phyloP scores from a whole-genome alignment of 1,140 invertebrate species.

The Ganaspis sp. region DNA sequence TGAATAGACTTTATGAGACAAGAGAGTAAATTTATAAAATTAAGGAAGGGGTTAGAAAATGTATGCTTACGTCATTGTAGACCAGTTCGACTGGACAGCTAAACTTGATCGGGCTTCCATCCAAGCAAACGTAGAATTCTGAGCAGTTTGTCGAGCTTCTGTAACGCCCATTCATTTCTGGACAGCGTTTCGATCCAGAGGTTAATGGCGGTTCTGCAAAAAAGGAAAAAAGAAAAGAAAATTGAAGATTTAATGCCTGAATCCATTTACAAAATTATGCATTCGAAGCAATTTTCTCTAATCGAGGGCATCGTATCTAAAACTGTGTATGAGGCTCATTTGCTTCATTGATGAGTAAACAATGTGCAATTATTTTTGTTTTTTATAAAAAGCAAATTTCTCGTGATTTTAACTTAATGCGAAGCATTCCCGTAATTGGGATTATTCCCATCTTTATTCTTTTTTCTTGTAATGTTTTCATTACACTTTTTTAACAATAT shows the following conservation, averaged over 20 bases:
- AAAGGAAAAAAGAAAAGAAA: conserved; percentile 36
- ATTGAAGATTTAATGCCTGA: neutral
- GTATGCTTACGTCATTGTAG: conserved; percentile 80
- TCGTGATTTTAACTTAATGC: too few species aligned
- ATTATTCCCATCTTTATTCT: too few species aligned
- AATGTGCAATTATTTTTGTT: neutral
- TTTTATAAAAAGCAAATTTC: too few species aligned
- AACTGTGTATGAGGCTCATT: neutral
- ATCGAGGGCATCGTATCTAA: neutral
- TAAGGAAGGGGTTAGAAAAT: conserved; percentile 46
- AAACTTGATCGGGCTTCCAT: conserved; percentile 79
- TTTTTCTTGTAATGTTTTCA: too few species aligned
- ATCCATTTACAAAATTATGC: conserved; percentile 22
- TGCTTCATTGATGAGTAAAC: neutral
- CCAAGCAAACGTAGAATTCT: conserved; percentile 81
- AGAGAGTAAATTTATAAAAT: neutral
- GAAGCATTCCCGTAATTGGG: too few species aligned
- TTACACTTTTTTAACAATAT: too few species aligned
- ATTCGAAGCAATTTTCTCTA: neutral
- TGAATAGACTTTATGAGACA: neutral
- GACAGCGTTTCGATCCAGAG: conserved; percentile 71
- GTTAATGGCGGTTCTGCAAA: conserved; percentile 70
- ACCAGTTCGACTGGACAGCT: conserved; percentile 79
- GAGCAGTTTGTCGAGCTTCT: conserved; percentile 80
- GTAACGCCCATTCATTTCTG: conserved; percentile 77